A percentile compares a stretch with the other conserved stretches of the same genome.
phyloP scores from a whole-genome alignment of 2,888 invertebrate genomes.

The Dendrolimus pini region DNA sequence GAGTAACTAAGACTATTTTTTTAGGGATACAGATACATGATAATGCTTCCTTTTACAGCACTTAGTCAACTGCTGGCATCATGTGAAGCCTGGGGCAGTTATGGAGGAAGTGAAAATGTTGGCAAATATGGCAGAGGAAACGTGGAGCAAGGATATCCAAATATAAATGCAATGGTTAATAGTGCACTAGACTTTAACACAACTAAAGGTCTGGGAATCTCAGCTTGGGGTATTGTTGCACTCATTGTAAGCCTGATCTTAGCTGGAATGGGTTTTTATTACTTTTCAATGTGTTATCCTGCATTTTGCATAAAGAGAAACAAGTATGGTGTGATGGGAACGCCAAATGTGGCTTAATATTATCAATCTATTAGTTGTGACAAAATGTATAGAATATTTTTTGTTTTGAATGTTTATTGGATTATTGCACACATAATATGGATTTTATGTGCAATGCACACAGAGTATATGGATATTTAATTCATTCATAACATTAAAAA shows the following conservation, averaged over 20 bases:
- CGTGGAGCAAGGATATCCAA: conserved; percentile 25
- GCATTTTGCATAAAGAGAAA: conserved; percentile 75
- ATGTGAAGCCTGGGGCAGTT: conserved; percentile 30
- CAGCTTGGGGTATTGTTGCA: conserved; percentile 81
- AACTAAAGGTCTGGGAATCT: conserved; percentile 65
- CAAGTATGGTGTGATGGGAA: conserved; percentile 75
- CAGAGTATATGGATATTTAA: too few species aligned
- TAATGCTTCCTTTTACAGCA: background rate
- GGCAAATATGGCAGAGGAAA: conserved; percentile 22
- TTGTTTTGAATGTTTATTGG: too few species aligned
- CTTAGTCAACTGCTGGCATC: conserved; percentile 19
- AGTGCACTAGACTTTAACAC: conserved; percentile 11
- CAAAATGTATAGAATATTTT: too few species aligned
- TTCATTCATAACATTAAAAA: too few species aligned
- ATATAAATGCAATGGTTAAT: conserved; percentile 19
- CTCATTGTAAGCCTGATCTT: conserved; percentile 69
- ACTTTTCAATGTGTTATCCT: conserved; percentile 81
- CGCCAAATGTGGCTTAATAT: conserved; percentile 50
- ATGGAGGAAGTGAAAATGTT: conserved; percentile 17
- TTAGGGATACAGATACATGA: too few species aligned
- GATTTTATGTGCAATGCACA: too few species aligned
- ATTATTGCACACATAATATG: too few species aligned
- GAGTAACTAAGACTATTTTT: too few species aligned
- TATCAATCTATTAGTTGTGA: too few species aligned
- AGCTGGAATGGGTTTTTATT: conserved; percentile 75